Evolutionary conservation across 2,113 vertebrate species (phyloP).

Genomic region (Castor canadensis): DNA sequence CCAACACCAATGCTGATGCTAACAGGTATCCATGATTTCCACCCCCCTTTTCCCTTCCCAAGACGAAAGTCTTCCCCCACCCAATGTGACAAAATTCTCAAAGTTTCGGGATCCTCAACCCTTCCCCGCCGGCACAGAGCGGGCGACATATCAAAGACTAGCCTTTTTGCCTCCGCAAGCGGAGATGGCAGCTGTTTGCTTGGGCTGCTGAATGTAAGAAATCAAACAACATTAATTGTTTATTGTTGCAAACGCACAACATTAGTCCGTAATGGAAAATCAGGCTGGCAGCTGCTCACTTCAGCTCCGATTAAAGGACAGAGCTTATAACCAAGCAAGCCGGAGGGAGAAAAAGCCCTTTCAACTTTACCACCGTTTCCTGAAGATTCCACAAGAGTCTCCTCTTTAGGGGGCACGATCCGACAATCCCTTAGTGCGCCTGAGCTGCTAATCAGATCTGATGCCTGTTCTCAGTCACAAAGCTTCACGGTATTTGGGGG

Average conservation of each 20-base stretch:
- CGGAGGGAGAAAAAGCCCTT: conserved; percentile 68
- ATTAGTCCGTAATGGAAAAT: conserved; percentile 58
- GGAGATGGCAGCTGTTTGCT: conserved; percentile 72
- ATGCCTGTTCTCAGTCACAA: not conserved
- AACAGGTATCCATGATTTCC: conserved; percentile 83
- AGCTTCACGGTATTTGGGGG: not conserved
- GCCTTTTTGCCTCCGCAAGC: not conserved
- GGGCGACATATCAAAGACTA: rapidly evolving
- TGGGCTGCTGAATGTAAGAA: conserved; percentile 51
- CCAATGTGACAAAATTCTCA: not conserved
- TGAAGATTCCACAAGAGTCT: conserved; percentile 78
- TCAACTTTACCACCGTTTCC: conserved; percentile 78
- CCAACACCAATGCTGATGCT: conserved; percentile 56
- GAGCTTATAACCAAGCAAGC: conserved; percentile 50
- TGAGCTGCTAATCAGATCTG: not conserved
- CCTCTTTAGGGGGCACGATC: conserved; percentile 54
- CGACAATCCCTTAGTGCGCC: not conserved
- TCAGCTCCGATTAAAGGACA: conserved; percentile 73
- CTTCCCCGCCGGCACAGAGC: not conserved
- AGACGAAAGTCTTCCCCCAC: not conserved
- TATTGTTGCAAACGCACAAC: conserved; percentile 62
- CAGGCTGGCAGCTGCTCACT: conserved; percentile 75
- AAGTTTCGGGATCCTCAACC: conserved; percentile 67
- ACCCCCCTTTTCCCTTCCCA: not conserved
- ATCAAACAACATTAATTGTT: conserved; percentile 74